Conservation (phyloP, 2,888 invertebrate genomes). For the Aphidoletes aphidimyza region DNA sequence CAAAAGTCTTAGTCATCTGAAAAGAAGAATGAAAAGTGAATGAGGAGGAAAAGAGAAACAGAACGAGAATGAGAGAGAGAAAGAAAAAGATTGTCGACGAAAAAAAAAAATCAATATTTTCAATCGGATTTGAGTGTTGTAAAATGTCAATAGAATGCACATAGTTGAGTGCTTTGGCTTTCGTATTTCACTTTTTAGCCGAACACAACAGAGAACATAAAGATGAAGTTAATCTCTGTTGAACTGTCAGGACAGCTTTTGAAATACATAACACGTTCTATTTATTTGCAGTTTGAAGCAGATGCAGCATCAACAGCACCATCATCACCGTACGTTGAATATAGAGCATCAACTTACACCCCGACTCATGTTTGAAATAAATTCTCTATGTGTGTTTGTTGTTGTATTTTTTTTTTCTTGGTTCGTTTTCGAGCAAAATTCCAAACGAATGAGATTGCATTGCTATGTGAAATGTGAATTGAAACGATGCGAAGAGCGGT, state of each 20-base stretch:
- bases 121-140: conserved; percentile 42
- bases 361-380: conserved; percentile 7
- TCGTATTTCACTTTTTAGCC: background rate
- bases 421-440: background rate
- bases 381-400: too few species aligned
- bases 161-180: conserved; percentile 35
- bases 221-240: conserved; percentile 46
- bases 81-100: background rate
- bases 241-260: conserved; percentile 12
- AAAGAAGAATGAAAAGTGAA: background rate
- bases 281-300: conserved; percentile 3
- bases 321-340: too few species aligned
- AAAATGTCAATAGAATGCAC: conserved; percentile 45
- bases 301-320: too few species aligned
- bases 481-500: too few species aligned
- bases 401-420: too few species aligned
- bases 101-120: conserved; percentile 51
- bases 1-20: background rate
- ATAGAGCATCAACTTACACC: background rate
- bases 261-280: conserved; percentile 1
- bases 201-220: background rate
- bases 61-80: background rate
- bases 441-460: background rate
- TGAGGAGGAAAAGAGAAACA: background rate
- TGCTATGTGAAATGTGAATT: background rate